Conservation (phyloP, 2,113 vertebrate species). For the Odocoileus hemionus region DNA sequence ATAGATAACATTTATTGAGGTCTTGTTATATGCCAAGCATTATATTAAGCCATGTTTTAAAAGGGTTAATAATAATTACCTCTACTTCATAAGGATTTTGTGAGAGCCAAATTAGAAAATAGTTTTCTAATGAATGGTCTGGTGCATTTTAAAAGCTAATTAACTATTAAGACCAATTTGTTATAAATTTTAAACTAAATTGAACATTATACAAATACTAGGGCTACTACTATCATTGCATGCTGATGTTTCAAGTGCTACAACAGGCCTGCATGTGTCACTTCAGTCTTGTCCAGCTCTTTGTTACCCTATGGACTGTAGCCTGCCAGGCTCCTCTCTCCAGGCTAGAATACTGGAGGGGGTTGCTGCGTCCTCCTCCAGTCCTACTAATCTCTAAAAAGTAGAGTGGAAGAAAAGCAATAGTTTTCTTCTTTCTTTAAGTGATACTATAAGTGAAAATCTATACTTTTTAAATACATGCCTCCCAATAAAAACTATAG, state of each 20-base stretch:
- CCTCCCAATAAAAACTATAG: neutral
- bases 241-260: neutral
- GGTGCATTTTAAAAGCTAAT: neutral
- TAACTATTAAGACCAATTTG: neutral
- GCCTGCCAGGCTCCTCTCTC: neutral
- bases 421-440: neutral
- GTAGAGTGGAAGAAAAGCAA: neutral
- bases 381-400: neutral
- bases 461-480: neutral
- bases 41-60: neutral
- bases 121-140: neutral
- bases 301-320: neutral
- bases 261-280: rapidly evolving
- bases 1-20: neutral
- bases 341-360: neutral
- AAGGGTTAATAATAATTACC: neutral
- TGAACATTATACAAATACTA: neutral
- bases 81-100: neutral
- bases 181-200: neutral
- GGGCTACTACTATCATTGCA: neutral
- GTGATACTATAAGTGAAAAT: neutral
- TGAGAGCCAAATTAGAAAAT: neutral
- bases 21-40: neutral
- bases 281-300: neutral
- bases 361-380: neutral